Evolutionary conservation across 2,888 invertebrate species (phyloP), one percentile per base, ranked within the genome.

Genomic region (Pterostichus niger): DNA sequence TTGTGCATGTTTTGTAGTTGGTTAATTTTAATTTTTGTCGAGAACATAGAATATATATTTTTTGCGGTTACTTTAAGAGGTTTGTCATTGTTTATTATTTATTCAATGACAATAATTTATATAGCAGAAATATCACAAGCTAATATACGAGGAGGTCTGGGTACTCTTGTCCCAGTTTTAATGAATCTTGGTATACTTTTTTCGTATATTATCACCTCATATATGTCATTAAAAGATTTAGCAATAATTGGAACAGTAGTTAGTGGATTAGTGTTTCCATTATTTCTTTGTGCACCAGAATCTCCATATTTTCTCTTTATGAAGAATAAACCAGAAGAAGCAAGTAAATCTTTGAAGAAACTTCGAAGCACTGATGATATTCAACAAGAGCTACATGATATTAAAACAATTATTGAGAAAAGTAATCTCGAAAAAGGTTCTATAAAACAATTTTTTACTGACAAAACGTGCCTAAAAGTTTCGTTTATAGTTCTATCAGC

Each of bases 111-210:
- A 3, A 6, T 11, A 44, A 49, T 64, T 31, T 79, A 79, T 13
- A 49, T 79, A 5, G 49, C 79, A 33, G 79, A 79, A 44, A 64
- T 79, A n/a, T 15, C 79, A 1, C 79, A 44, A 13, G 24, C 46
- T 31, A 17, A 64, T 17, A 79, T 79, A 24, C 40, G 79, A 46
- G 79, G 79, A n/a, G 44, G 64, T 33, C 17, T 79, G 40, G 24
- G 64, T 17, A 79, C 59, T 49, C 64, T 79, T 49, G 13, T 64
- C 0, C 44, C 79, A n/a, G 64, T 79, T 31, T 46, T 33, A n/a
- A 79, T 79, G 79, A 79, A 79, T 15, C 5, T 79, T 11, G 79
- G 79, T 5, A 79, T 79, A 49, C 13, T 79, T 0, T n/a, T 79
- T 11, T 79, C 79, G 6, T 79, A 79, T 31, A 49, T 79, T 24